Evolutionary conservation across 2,888 invertebrate genomes (phyloP), one percentile per base, ranked within the genome.

Genomic region (Boloria euphrosyne): DNA sequence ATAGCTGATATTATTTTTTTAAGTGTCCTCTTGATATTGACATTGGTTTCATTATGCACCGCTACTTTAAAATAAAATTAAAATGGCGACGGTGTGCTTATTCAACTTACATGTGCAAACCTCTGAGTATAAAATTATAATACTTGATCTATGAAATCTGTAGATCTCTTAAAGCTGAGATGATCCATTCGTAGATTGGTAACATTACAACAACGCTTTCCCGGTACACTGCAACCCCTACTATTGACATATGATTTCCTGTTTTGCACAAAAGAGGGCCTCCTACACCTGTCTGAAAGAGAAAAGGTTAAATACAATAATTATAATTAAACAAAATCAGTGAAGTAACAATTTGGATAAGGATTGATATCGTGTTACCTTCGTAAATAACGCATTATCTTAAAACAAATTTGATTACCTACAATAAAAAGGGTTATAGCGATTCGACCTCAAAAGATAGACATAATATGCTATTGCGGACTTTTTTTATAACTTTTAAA

Each of bases 271-370:
- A 75, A 14, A 92, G 71, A 0, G 90, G 83, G 0, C 89, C 90
- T 0, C 91, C 91, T 3, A 86, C 71, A 16, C 90, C 90, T 0
- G 89, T 87, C 91, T 92, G 2, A 10, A 31, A 2, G 77, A 47
- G 78, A 77, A 57, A 51, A 61, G 18, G 22, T 52, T 31, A 38
- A 16, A 53, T 53, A 53, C 0, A 16, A 53, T 13, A 16, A 54
- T 13, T 27, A 59, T 38, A 31, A 31, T 31, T 6, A 6, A 5
- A 31, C 4, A 31, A 27, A 27, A 27, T 27, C 27, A 4, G 27
- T 31, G n/a, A n/a, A n/a, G n/a, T n/a, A n/a, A n/a, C n/a, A n/a
- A n/a, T n/a, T n/a, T n/a, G n/a, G n/a, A n/a, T n/a, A n/a, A n/a
- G n/a, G n/a, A n/a, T n/a, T n/a, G n/a, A n/a, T n/a, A n/a, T n/a